Base-by-base conservation (phyloP, 2,113 vertebrate species). In the Erythrocebus patas region DNA sequence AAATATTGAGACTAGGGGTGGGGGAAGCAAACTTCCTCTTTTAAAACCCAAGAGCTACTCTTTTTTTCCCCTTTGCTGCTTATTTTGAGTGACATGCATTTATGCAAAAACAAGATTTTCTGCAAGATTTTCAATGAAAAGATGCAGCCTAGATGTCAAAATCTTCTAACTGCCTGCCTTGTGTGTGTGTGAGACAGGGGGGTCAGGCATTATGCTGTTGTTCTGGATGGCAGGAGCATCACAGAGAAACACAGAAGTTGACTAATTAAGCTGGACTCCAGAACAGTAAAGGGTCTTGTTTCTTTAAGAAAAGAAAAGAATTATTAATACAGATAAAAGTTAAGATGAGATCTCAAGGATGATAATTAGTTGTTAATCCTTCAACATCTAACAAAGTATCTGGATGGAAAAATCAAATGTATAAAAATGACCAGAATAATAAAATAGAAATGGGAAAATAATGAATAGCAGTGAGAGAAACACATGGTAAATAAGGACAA, bases 1-100 rank as follows among this genome's bases (percentile, higher is more conserved):
- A 93, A 52, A 95, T 55, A 73, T 18, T 78, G 61, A 93, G 80
- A 94, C 73, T 45, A 88, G 18, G 55, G 23, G 57, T 88, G 23
- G 55, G 48, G 40, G 68, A 64, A 66, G 40, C 52, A 97, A 43
- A 97, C 89, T 98, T 97, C 96, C 96, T 95, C 96, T 98, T 98
- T 96, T 89, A 97, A 97, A 89, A 64, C 70, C 48, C 43, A 92
- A 91, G 83, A 97, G 91, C n/a, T 90, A 59, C 61, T 40, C 64
- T 3, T 35, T 25, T 17, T 14, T 32, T 40, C 57, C 22, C 23
- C 45, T 48, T 84, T 35, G 22, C 17, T 75, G 93, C 66, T 96
- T 79, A 66, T 91, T 97, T 50, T 96, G 66, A 95, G 57, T 87
- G 79, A 72, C 22, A 85, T 57, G 50, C 70, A 13, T 91, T 96